Evolutionary conservation across 1,140 invertebrate genomes (phyloP), one percentile per base, ranked within the genome.

Genomic region (Brachionus paranguensis): DNA sequence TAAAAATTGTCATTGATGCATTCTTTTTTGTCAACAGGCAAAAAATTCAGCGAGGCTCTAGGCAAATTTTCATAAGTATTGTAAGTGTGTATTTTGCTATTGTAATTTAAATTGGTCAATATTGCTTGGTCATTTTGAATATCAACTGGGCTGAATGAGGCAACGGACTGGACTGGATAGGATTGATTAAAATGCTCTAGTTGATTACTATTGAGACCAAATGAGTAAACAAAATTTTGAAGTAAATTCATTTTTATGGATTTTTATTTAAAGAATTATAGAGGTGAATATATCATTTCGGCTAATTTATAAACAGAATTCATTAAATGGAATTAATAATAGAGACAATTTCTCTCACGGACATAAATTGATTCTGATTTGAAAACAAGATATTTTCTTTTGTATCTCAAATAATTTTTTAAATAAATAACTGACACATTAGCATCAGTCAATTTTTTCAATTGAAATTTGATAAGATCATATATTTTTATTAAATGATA

Each of bases 191-290:
- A n/a, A 41, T n/a, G 5, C 8, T 72, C 68, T 7, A 72, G 10
- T 45, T 37, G 29, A 14, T 29, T 70, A 1, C 33, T 4, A n/a
- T 70, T 70, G 11, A 41, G 43, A n/a, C 72, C 72, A 50, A 76
- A 76, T 14, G 72, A 50, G 27, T 76, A 76, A n/a, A 76, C 72
- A 47, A 76, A 76, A 76, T 76, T 76, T 50, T 76, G 72, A 50
- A 76, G 72, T n/a, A 76, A 50, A 76, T 76, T 76, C 72, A 76
- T 76, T 50, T 76, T 20, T 50, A 12, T 27, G 3, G 2, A 20
- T 76, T 76, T 76, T 47, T 24, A 14, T 24, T n/a, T 47, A 27
- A 74, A 27, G 45, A 45, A 45, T 45, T 17, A 43, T 29, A 45
- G 37, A 70, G 33, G 14, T 29, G 14, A 29, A 29, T 7, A 68